These are phyloP conservation scores for Scaptodrosophila lebanonensis DNA, from an alignment of 1,140 invertebrate genomes.

Conservation along the genomic window DNA sequence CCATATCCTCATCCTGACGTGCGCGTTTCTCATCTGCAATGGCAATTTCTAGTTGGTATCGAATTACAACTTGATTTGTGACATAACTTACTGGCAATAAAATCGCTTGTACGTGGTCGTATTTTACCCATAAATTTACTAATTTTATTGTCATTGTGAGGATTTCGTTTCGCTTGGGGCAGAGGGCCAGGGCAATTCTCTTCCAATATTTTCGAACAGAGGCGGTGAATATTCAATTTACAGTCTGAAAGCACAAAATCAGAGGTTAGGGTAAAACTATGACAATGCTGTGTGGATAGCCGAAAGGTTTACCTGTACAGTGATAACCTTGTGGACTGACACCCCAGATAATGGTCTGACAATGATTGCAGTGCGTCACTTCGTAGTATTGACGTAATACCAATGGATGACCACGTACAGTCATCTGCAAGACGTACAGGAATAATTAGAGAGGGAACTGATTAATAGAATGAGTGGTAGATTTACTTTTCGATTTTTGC, in stretches of 20 bases:
- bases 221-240: constrained; percentile 91
- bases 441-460: not conserved
- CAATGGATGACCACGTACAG: constrained; percentile 92
- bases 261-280: not conserved
- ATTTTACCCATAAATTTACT: constrained; percentile 88
- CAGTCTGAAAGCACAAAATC: constrained; percentile 83
- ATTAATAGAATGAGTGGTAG: not conserved
- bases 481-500: constrained; percentile 82
- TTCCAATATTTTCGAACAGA: constrained; percentile 88
- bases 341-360: constrained; percentile 94
- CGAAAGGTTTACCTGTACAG: constrained; percentile 84
- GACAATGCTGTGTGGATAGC: too few species aligned
- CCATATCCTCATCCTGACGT: constrained; percentile 74
- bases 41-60: too few species aligned
- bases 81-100: constrained; percentile 78
- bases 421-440: constrained; percentile 80
- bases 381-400: constrained; percentile 91
- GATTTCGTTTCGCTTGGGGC: constrained; percentile 81
- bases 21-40: constrained; percentile 77
- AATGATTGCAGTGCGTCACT: constrained; percentile 94
- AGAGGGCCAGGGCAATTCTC: constrained; percentile 90
- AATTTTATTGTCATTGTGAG: constrained; percentile 81
- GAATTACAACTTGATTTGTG: not conserved
- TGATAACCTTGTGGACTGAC: constrained; percentile 96
- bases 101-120: constrained; percentile 78